A percentile compares a stretch with the other conserved stretches of the same genome.
Conservation (phyloP, 2,888 invertebrate genomes). For the Caprella mutica region DNA sequence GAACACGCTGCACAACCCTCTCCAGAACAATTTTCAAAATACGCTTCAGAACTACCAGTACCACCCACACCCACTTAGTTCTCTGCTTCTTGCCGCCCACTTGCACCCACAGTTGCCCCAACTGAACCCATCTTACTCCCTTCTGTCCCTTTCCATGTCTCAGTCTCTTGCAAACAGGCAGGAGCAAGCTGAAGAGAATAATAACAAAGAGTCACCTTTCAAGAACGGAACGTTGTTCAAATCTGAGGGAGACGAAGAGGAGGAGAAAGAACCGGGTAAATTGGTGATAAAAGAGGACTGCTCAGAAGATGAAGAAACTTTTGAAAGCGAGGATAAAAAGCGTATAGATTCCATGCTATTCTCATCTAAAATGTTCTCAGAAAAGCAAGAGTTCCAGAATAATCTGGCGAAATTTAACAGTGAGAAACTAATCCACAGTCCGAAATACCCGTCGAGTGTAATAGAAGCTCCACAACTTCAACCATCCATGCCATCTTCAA, state of each 20-base stretch:
- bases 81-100: constrained; percentile 29
- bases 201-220: constrained; percentile 4
- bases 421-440: too few relatives aligned
- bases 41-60: neutral
- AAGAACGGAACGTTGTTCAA: constrained; percentile 27
- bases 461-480: too few relatives aligned
- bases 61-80: constrained; percentile 26
- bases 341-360: neutral
- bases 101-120: constrained; percentile 24
- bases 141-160: constrained; percentile 24
- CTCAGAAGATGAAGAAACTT: constrained; percentile 26
- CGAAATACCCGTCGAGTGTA: too few relatives aligned
- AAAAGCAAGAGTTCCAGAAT: neutral
- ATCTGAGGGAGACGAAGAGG: constrained; percentile 26
- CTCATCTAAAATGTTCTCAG: neutral
- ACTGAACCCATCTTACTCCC: constrained; percentile 8
- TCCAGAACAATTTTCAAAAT: constrained; percentile 9
- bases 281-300: constrained; percentile 32
- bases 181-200: neutral
- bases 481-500: constrained; percentile 41
- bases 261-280: constrained; percentile 32
- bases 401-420: too few relatives aligned
- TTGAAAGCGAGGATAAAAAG: neutral
- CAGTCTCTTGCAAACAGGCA: constrained; percentile 10
- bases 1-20: constrained; percentile 9